Percentiles rank a stretch among this genome's conserved stretches.
Evolutionary conservation across 2,888 invertebrate genomes (phyloP).

Genomic region (Pachymerium ferrugineum): DNA sequence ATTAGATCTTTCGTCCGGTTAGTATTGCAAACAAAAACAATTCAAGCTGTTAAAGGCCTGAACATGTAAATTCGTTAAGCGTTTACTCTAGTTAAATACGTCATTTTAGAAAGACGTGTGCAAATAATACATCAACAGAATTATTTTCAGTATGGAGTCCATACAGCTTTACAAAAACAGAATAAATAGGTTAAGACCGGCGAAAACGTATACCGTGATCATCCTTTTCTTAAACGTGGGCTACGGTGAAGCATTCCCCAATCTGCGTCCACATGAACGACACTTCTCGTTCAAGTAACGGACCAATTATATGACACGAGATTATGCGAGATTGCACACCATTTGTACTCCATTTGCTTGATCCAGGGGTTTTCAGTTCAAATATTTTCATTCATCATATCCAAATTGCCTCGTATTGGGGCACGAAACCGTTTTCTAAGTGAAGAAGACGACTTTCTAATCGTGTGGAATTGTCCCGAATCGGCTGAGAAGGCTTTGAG

Average conservation of each 20-base stretch:
- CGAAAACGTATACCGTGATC: not conserved
- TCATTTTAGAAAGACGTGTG: too few relatives aligned
- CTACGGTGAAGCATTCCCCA: slow-evolving; percentile 23
- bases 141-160: too few relatives aligned
- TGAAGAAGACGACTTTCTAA: slow-evolving; percentile 7
- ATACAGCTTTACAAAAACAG: not conserved
- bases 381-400: slow-evolving; percentile 33
- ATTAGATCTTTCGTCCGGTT: too few relatives aligned
- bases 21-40: too few relatives aligned
- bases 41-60: too few relatives aligned
- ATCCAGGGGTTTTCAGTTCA: slow-evolving; percentile 33
- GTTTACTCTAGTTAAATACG: too few relatives aligned
- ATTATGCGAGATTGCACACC: slow-evolving; percentile 34
- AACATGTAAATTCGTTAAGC: too few relatives aligned
- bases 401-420: slow-evolving; percentile 20
- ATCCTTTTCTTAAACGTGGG: slow-evolving; percentile 9
- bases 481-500: not conserved
- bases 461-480: not conserved
- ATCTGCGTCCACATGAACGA: slow-evolving; percentile 29
- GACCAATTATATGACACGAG: slow-evolving; percentile 34
- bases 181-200: not conserved
- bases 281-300: slow-evolving; percentile 33
- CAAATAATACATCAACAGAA: too few relatives aligned
- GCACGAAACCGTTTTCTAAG: slow-evolving; percentile 3
- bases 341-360: slow-evolving; percentile 34